Percentiles rank a stretch among this genome's conserved stretches.
Evolutionary conservation across 2,888 invertebrate species (phyloP).

Genomic region (Taphrorychus bicolor): DNA sequence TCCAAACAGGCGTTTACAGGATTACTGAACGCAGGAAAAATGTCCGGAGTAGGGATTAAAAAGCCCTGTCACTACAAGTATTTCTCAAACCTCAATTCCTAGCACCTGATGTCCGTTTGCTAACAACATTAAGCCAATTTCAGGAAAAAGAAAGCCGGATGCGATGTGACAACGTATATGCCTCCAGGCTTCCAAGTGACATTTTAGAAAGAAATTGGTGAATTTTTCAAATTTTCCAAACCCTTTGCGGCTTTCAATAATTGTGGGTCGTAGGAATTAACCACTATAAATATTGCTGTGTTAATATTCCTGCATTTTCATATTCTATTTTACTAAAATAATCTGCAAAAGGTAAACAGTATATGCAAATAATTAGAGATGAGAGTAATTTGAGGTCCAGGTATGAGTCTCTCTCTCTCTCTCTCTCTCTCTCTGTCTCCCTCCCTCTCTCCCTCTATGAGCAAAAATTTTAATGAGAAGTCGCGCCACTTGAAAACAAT

Average conservation of each 20-base stretch:
- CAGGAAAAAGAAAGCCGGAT: conserved; percentile 7
- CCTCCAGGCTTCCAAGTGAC: conserved; percentile 4
- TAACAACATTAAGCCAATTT: conserved; percentile 31
- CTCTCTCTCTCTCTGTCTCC: not conserved
- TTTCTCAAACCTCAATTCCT: conserved; percentile 33
- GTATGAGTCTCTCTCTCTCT: not conserved
- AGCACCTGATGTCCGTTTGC: conserved; percentile 22
- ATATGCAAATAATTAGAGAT: no score
- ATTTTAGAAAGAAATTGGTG: not conserved
- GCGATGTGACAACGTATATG: conserved; percentile 13
- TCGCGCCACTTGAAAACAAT: not conserved
- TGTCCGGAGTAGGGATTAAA: conserved; percentile 22
- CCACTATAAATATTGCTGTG: no score
- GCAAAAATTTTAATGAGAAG: not conserved
- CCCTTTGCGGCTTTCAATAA: no score
- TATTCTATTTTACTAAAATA: no score
- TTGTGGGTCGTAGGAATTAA: no score
- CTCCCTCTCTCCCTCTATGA: not conserved
- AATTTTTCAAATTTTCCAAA: no score
- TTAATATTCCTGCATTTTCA: no score
- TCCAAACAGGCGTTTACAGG: conserved; percentile 11
- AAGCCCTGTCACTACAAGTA: conserved; percentile 28
- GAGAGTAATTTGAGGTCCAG: no score
- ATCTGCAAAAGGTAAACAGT: no score
- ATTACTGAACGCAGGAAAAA: conserved; percentile 17